Evolutionary conservation across 2,888 invertebrate species (phyloP).

Genomic region (Alitta virens): DNA sequence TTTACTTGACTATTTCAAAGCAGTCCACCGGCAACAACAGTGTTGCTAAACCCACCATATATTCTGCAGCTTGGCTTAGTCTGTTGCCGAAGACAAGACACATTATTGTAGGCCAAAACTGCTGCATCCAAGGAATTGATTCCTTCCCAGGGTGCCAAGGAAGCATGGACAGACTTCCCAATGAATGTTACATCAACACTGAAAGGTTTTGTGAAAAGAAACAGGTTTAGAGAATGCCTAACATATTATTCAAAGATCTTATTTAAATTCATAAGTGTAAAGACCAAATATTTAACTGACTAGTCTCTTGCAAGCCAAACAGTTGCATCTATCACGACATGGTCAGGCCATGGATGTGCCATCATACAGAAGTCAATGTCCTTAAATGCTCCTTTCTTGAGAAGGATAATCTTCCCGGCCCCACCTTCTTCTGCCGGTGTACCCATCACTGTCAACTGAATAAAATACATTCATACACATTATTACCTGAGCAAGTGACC

Average conservation of each 20-base stretch:
- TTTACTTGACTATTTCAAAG: too few relatives aligned
- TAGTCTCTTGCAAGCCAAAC: too few relatives aligned
- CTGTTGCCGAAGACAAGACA: slow-evolving; percentile 54
- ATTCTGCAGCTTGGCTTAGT: slow-evolving; percentile 53
- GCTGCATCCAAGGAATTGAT: slow-evolving; percentile 57
- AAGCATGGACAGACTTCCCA: slow-evolving; percentile 28
- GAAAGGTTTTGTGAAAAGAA: too few relatives aligned
- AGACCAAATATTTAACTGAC: too few relatives aligned
- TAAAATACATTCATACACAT: too few relatives aligned
- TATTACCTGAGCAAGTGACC: too few relatives aligned
- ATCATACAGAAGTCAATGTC: slow-evolving; percentile 19
- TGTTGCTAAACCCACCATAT: slow-evolving; percentile 52
- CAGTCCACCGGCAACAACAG: too few relatives aligned
- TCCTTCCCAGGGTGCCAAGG: slow-evolving; percentile 46
- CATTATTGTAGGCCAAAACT: slow-evolving; percentile 50
- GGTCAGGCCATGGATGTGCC: slow-evolving; percentile 7
- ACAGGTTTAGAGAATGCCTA: too few relatives aligned
- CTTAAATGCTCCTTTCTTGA: slow-evolving; percentile 12
- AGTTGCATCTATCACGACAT: too few relatives aligned
- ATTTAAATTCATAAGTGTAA: too few relatives aligned
- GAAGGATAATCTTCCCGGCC: slow-evolving; percentile 14
- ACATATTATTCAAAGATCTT: too few relatives aligned
- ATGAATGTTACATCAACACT: slow-evolving; percentile 25
- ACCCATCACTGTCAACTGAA: slow-evolving; percentile 15
- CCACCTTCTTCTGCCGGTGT: slow-evolving; percentile 23